These are phyloP conservation scores for Metopolophium dirhodum DNA, from an alignment of 1,140 invertebrate species.

Conservation along the genomic window DNA sequence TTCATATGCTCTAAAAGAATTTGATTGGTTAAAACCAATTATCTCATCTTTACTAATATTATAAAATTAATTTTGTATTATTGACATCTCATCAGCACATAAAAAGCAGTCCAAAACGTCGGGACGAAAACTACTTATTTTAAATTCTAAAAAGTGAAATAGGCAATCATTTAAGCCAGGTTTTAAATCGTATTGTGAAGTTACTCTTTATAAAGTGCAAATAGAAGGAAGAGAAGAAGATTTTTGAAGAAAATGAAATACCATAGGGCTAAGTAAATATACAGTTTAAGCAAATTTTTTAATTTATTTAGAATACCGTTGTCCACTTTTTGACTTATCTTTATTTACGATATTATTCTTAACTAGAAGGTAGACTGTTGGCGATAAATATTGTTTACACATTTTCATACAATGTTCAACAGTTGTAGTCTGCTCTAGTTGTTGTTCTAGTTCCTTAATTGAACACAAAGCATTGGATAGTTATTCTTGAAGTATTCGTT, in stretches of 20 bases:
- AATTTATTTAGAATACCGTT: not conserved
- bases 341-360: constrained; percentile 24
- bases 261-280: too few species aligned
- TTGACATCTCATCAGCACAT: too few species aligned
- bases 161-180: constrained; percentile 30
- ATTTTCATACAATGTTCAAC: constrained; percentile 19
- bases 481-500: not conserved
- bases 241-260: not conserved
- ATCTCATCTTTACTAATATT: too few species aligned
- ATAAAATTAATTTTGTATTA: too few species aligned
- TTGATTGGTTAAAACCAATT: not conserved
- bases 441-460: not conserved
- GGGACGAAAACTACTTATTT: not conserved
- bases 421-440: not conserved
- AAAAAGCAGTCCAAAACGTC: not conserved
- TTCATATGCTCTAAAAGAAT: not conserved
- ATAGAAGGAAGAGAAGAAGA: constrained; percentile 17
- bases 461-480: not conserved
- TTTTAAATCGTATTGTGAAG: constrained; percentile 33
- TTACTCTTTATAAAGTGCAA: constrained; percentile 27
- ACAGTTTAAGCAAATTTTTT: not conserved
- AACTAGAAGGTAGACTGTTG: too few species aligned
- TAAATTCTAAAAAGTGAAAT: constrained; percentile 28
- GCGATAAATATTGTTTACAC: constrained; percentile 30
- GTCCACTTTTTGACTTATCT: not conserved